Base-by-base conservation (phyloP, 2,797 vertebrate species). In the Mallotus villosus region DNA sequence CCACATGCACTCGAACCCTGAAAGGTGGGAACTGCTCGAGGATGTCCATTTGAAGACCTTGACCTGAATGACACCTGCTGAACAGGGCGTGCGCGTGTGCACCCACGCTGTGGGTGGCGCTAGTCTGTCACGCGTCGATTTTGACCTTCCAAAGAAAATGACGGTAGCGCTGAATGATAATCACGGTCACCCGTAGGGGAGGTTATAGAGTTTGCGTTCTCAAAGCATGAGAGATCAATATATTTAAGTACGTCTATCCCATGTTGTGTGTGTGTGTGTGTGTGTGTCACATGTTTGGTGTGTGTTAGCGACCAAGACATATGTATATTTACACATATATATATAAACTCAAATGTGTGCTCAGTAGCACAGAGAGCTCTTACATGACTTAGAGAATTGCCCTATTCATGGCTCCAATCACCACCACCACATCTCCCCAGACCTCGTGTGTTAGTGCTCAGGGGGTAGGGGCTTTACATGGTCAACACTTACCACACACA, bases 301-400 rank as follows among this genome's bases (percentile, higher is more conserved):
- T 19, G 49, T 68, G 49, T 68, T 14, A 25, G 27, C 27, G 67
- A n/a, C 17, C 17, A 7, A 55, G 16, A 55, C 12, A 17, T 24
- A 16, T 67, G 65, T 51, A 17, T n/a, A 55, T 27, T n/a, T 46
- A 46, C 32, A 17, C 32, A 12, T 17, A 9, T 64, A 1, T 34
- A 27, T 60, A 32, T 29, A 62, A n/a, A n/a, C n/a, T 73, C 7
- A 34, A 41, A 32, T 69, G 63, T 60, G 46, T 21, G 22, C 53
- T 49, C 41, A 2, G 27, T 68, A 60, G 19, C 29, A 70, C 17
- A 46, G 68, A 68, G 21, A 46, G 51, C 73, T 66, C 67, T 80
- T 67, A 80, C 74, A 72, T 70, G 63, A 73, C 63, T 57, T 9
- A 55, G 67, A 73, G 58, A 73, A 68, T 49, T 29, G 32, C 34